Conservation (phyloP, 2,797 vertebrate genomes). For the Botia kubotai region DNA sequence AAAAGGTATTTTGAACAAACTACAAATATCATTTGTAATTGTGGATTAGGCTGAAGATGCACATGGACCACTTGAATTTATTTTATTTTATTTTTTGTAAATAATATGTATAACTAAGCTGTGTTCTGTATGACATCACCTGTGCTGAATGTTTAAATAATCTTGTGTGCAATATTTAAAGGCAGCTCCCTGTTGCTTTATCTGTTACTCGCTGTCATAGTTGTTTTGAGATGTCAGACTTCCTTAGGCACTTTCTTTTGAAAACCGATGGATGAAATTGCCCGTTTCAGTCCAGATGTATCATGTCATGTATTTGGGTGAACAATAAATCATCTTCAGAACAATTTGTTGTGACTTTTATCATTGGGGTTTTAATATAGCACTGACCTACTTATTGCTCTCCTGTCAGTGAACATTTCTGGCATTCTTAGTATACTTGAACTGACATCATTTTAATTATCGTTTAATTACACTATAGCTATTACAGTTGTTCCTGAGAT, state of each 20-base stretch:
- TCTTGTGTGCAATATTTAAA: constrained; percentile 82
- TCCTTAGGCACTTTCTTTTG: constrained; percentile 73
- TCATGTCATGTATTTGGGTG: constrained; percentile 41
- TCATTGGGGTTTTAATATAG: too few species aligned
- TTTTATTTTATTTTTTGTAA: constrained; percentile 8
- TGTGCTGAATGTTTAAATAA: constrained; percentile 60
- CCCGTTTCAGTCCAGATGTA: constrained; percentile 41
- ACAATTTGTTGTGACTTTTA: neutral
- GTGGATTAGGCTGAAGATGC: constrained; percentile 10
- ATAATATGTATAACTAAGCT: constrained; percentile 17
- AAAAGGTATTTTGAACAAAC: neutral
- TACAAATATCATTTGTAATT: neutral
- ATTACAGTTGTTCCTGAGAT: neutral
- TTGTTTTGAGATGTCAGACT: constrained; percentile 62
- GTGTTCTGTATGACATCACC: constrained; percentile 38
- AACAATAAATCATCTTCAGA: constrained; percentile 56
- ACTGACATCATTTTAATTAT: neutral
- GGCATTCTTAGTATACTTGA: neutral
- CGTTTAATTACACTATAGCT: too few species aligned
- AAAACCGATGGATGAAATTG: constrained; percentile 35
- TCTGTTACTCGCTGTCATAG: constrained; percentile 55
- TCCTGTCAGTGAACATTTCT: neutral
- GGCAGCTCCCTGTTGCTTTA: constrained; percentile 65
- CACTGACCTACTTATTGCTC: neutral
- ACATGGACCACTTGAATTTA: constrained; percentile 28